These are phyloP conservation scores for Parotocinclus haroldoi DNA, from an alignment of 2,797 vertebrate genomes.

Conservation along the genomic window DNA sequence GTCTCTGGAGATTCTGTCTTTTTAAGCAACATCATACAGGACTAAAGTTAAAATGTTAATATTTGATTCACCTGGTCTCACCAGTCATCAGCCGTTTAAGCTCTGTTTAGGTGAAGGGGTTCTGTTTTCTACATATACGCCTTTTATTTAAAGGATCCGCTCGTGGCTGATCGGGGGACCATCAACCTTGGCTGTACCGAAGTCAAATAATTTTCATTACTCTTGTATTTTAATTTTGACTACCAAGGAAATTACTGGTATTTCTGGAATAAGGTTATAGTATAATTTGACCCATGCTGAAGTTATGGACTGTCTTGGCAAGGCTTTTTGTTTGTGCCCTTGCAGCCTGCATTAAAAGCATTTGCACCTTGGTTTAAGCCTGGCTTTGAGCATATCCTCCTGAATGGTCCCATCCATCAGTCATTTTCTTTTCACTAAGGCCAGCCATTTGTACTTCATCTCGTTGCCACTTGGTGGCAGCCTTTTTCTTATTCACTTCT, in stretches of 20 bases:
- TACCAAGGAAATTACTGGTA: slow-evolving; percentile 2
- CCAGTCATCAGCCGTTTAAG: slow-evolving; percentile 16
- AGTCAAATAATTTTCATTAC: neutral
- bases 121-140: slow-evolving; percentile 74
- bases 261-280: slow-evolving; percentile 1
- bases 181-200: slow-evolving; percentile 50
- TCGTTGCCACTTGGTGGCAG: slow-evolving; percentile 31
- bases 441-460: slow-evolving; percentile 51
- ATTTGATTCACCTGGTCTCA: slow-evolving; percentile 26
- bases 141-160: slow-evolving; percentile 45
- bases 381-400: slow-evolving; percentile 72
- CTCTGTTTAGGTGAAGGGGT: slow-evolving; percentile 49
- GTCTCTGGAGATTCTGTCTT: slow-evolving; percentile 15
- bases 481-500: slow-evolving; percentile 29
- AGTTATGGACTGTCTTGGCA: slow-evolving; percentile 29
- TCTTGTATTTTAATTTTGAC: neutral
- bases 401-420: slow-evolving; percentile 82
- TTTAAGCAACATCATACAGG: neutral
- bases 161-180: slow-evolving; percentile 77
- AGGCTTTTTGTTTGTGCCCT: slow-evolving; percentile 36
- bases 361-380: slow-evolving; percentile 64
- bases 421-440: slow-evolving; percentile 51
- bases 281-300: slow-evolving; percentile 16
- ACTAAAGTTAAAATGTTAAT: neutral
- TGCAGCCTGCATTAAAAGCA: slow-evolving; percentile 43